A percentile compares a stretch with the other conserved stretches of the same genome.
Evolutionary conservation across 2,888 invertebrate species (phyloP).

Genomic region (Coleophora deauratella): DNA sequence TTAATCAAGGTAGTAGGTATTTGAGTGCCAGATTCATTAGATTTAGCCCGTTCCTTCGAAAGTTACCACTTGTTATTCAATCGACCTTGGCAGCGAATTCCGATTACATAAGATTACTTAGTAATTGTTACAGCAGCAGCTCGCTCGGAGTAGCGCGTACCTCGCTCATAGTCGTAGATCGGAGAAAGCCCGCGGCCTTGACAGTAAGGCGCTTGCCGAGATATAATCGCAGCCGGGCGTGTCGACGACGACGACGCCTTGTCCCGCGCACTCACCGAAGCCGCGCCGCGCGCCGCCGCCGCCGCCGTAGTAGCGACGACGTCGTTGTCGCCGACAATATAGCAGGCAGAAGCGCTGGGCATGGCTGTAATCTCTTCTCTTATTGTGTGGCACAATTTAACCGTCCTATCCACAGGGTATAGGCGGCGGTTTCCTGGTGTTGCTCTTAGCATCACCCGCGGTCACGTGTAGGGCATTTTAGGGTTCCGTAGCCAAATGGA

Average conservation of each 20-base stretch:
- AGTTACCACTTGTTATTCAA: not conserved
- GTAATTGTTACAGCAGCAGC: constrained; percentile 30
- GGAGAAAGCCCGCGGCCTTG: constrained; percentile 69
- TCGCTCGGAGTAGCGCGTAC: constrained; percentile 27
- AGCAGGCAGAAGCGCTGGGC: too few relatives aligned
- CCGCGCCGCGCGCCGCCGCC: constrained; percentile 14
- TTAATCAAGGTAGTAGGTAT: constrained; percentile 7
- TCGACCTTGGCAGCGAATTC: constrained; percentile 29
- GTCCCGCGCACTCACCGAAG: constrained; percentile 23
- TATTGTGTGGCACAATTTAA: too few relatives aligned
- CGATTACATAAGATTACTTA: constrained; percentile 55
- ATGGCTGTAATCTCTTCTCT: too few relatives aligned
- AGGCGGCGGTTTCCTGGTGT: too few relatives aligned
- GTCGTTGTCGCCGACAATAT: too few relatives aligned
- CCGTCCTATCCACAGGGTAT: too few relatives aligned
- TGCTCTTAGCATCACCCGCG: too few relatives aligned
- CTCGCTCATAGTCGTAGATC: constrained; percentile 46
- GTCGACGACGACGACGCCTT: too few relatives aligned
- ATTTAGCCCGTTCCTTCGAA: not conserved
- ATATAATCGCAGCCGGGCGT: constrained; percentile 41
- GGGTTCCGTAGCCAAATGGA: too few relatives aligned
- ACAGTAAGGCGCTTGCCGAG: constrained; percentile 60
- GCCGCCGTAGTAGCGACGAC: too few relatives aligned
- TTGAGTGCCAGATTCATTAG: not conserved
- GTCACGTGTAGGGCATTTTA: too few relatives aligned